Evolutionary conservation across 1,140 invertebrate species (phyloP).

Genomic region (Bombus balteatus): DNA sequence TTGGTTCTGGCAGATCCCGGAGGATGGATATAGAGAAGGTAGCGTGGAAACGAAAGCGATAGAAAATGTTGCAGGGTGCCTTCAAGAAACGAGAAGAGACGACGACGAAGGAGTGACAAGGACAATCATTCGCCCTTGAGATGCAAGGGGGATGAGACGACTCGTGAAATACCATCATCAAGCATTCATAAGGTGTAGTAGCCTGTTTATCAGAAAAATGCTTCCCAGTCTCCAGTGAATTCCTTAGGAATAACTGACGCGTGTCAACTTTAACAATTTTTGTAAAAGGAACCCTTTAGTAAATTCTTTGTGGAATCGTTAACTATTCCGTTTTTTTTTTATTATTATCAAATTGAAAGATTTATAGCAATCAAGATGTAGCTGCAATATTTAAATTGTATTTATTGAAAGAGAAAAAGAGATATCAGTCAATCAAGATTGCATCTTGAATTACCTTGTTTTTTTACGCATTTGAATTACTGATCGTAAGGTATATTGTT

Average conservation of each 20-base stretch:
- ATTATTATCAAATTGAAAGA: too few relatives aligned
- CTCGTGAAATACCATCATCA: constrained; percentile 65
- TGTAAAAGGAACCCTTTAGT: not conserved
- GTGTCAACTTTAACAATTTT: not conserved
- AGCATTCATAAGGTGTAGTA: constrained; percentile 66
- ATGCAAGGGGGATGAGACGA: constrained; percentile 22
- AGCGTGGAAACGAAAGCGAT: constrained; percentile 22
- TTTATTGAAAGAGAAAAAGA: too few relatives aligned
- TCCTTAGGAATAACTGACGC: constrained; percentile 6
- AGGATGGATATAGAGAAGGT: constrained; percentile 20
- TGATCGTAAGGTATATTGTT: not conserved
- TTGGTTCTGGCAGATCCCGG: constrained; percentile 47
- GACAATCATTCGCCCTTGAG: constrained; percentile 35
- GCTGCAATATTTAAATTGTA: too few relatives aligned
- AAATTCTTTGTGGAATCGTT: not conserved
- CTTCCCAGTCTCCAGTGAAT: constrained; percentile 6
- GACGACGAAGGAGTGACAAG: not conserved
- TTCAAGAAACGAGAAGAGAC: not conserved
- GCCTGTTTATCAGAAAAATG: constrained; percentile 53
- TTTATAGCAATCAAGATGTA: too few relatives aligned
- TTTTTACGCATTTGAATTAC: not conserved
- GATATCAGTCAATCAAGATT: too few relatives aligned
- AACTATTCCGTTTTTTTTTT: not conserved
- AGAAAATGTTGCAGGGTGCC: constrained; percentile 21
- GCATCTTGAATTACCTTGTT: too few relatives aligned